Conservation (phyloP, 2,113 vertebrate genomes). For the Anarhynchus alexandrinus region DNA sequence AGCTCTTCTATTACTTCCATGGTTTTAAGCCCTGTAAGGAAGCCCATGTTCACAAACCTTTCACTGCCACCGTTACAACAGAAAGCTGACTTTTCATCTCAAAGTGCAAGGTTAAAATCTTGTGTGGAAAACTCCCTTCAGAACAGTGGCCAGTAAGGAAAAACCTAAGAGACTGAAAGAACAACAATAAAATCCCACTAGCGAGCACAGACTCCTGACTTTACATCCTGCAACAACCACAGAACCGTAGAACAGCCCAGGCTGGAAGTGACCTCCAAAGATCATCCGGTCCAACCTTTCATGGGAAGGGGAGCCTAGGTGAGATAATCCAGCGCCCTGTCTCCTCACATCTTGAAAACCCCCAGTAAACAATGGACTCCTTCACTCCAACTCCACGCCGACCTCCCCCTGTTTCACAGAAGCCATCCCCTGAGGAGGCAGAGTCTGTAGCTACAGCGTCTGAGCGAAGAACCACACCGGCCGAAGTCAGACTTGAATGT, state of each 20-base stretch:
- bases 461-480: fast-evolving
- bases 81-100: background rate
- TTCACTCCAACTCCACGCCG: fast-evolving
- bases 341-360: background rate
- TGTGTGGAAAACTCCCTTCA: background rate
- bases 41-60: background rate
- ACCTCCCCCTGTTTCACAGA: background rate
- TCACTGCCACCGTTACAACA: background rate
- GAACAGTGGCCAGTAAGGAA: background rate
- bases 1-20: background rate
- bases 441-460: background rate
- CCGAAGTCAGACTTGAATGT: background rate
- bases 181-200: background rate
- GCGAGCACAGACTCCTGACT: background rate
- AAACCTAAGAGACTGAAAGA: background rate
- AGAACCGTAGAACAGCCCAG: background rate
- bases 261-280: background rate
- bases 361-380: background rate
- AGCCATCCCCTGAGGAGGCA: background rate
- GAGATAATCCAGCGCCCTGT: background rate
- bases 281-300: background rate
- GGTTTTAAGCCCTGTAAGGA: background rate
- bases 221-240: background rate
- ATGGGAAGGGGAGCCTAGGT: background rate
- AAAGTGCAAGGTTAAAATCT: background rate